Evolutionary conservation across 2,797 vertebrate genomes (phyloP), one percentile per base, ranked within the genome.

Genomic region (Alauda arvensis): DNA sequence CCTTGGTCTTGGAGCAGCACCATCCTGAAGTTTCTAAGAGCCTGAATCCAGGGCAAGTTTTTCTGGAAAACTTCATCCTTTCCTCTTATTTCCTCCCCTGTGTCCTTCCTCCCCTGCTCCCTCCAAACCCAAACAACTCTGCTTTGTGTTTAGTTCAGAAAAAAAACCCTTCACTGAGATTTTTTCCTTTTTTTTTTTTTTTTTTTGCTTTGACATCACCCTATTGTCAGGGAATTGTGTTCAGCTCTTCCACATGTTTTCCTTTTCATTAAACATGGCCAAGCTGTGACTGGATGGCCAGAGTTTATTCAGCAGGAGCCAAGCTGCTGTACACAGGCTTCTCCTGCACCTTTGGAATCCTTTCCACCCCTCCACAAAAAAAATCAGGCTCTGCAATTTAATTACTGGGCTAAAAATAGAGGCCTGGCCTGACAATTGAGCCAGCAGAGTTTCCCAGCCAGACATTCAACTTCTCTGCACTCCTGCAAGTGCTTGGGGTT

Each of bases 81-180:
- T 72, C 34, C 53, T 63, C 25, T 24, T 31, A 9, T 46, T 49
- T 63, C 63, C 51, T 63, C 43, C 62, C 37, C 28, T 11, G 37
- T 56, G 49, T 79, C 93, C 94, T 94, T 86, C 92, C 81, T 83
- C 65, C 42, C 65, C 87, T 70, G 68, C 92, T 94, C 93, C 90
- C 89, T 87, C 92, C 92, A 91, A 87, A 90, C 72, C 85, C 87
- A 93, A 94, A 91, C 95, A 93, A 56, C 79, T 65, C 90, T 83
- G 89, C 92, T 94, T 89, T 95, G 90, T 95, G 88, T 91, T 90
- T 89, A 20, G 83, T 60, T 87, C 91, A 90, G 89, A 92, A 85
- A 89, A 57, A 45, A 95, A 95, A 52, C 55, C 80, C 80, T 94
- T 89, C 88, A 76, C 91, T 29, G 46, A 88, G 83, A 84, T 31